Conservation (phyloP, 2,888 invertebrate genomes). For the Rhogogaster chlorosoma region DNA sequence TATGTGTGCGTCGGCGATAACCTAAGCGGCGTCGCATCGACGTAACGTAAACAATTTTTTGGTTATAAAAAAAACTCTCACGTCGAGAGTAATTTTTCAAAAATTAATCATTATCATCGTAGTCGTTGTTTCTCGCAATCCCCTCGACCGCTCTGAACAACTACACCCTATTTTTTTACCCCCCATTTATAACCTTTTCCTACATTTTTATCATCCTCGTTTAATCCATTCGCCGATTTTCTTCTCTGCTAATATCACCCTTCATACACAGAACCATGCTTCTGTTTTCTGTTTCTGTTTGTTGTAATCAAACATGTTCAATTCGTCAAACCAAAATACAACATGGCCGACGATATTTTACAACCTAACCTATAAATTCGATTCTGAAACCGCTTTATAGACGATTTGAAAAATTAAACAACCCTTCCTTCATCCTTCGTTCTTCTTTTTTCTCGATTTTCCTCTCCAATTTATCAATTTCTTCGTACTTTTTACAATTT, state of each 20-base stretch:
- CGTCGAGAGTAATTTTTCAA: not conserved
- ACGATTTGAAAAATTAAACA: not conserved
- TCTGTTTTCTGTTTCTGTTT: too few relatives aligned
- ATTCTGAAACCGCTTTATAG: not conserved
- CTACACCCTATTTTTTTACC: too few relatives aligned
- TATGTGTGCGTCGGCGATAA: not conserved
- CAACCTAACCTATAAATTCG: not conserved
- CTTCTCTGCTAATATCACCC: not conserved
- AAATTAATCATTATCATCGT: not conserved
- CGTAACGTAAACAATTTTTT: not conserved
- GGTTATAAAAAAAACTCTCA: not conserved
- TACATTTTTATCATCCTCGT: not conserved
- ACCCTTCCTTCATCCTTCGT: not conserved
- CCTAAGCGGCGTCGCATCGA: not conserved
- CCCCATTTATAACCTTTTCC: not conserved
- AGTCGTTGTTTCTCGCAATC: not conserved
- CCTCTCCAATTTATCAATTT: too few relatives aligned
- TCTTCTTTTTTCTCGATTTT: too few relatives aligned
- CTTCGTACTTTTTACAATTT: too few relatives aligned
- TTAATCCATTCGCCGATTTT: not conserved
- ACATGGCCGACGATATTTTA: not conserved
- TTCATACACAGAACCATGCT: not conserved
- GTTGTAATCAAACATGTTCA: not conserved
- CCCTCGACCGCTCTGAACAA: not conserved
- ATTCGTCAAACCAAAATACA: not conserved